Conservation (phyloP, 2,888 invertebrate genomes). For the Drosophila anomelani region DNA sequence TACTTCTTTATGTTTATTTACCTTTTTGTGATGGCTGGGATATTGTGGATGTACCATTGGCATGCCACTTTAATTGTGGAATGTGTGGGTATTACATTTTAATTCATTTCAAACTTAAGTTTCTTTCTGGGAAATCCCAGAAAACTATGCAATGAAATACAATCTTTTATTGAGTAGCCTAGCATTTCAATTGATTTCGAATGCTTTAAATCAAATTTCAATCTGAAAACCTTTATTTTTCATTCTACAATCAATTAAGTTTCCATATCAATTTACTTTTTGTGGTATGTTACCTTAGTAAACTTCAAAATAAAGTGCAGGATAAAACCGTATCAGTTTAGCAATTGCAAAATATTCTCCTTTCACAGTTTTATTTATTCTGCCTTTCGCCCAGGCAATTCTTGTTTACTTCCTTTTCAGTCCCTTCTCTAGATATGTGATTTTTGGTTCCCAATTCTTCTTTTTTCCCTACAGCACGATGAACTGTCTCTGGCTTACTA, state of each 20-base stretch:
- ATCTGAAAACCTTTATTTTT: background rate
- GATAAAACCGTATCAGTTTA: background rate
- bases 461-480: constrained; percentile 58
- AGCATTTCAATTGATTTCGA: background rate
- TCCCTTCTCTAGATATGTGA: background rate
- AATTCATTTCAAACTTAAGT: no score
- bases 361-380: background rate
- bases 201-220: background rate
- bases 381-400: background rate
- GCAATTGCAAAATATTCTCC: background rate
- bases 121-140: no score
- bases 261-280: background rate
- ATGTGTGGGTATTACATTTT: constrained; percentile 10
- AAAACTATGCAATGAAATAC: no score
- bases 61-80: constrained; percentile 71
- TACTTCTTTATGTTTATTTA: constrained; percentile 73
- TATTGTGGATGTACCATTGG: constrained; percentile 81
- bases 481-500: constrained; percentile 68
- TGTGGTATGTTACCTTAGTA: background rate
- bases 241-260: background rate
- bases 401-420: constrained; percentile 13
- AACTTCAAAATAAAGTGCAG: background rate
- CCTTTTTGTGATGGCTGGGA: constrained; percentile 67
- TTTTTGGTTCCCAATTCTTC: constrained; percentile 1
- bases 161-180: no score